phyloP scores from a whole-genome alignment of 1,140 invertebrate species.

The Brachionus sp. region DNA sequence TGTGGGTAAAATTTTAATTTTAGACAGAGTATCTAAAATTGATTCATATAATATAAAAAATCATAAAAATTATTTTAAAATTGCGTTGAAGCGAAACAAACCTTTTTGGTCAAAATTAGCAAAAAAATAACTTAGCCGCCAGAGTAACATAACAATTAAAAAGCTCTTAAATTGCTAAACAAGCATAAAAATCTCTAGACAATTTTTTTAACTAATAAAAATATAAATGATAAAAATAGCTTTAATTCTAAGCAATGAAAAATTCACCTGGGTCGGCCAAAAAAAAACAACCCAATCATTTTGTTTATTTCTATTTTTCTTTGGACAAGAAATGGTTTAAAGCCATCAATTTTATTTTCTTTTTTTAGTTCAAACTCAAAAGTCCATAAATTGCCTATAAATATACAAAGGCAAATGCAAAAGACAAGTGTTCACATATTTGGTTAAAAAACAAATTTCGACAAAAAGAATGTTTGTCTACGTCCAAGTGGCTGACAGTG shows the following conservation, averaged over 20 bases:
- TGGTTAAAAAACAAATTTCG: neutral
- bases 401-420: neutral
- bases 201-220: too few relatives aligned
- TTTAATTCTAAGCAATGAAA: neutral
- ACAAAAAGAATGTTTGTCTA: constrained; percentile 1
- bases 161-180: neutral
- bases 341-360: neutral
- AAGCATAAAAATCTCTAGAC: neutral
- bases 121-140: neutral
- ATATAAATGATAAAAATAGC: neutral
- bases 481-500: constrained; percentile 25
- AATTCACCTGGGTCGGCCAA: neutral
- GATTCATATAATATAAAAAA: too few relatives aligned
- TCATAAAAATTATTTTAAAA: neutral
- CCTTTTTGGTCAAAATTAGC: neutral
- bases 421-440: neutral
- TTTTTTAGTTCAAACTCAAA: neutral
- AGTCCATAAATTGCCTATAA: neutral
- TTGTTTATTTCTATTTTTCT: neutral
- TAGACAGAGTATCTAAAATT: too few relatives aligned
- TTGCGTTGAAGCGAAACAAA: neutral
- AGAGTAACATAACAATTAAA: neutral
- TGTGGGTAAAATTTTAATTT: neutral
- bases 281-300: neutral
- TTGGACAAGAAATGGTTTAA: neutral